Percentiles rank a stretch among this genome's conserved stretches.
Conservation (phyloP, 1,140 invertebrate species). For the Laupala kohalensis region DNA sequence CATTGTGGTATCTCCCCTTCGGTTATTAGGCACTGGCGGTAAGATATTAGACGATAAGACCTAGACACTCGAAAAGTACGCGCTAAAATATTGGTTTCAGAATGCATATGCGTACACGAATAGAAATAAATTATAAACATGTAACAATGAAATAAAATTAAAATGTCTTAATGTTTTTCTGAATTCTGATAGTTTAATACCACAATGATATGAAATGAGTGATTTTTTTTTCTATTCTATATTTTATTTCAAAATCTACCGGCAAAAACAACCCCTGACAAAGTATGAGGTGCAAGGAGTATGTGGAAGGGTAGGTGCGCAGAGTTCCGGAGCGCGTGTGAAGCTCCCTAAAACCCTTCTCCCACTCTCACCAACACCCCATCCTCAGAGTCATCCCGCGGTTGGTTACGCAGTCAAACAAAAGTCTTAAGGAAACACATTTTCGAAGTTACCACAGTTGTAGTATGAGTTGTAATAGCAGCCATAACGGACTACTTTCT, state of each 20-base stretch:
- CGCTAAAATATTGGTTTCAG: too few species aligned
- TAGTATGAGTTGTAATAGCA: not conserved
- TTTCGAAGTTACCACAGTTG: not conserved
- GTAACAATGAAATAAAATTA: too few species aligned
- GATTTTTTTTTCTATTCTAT: not conserved
- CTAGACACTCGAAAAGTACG: too few species aligned
- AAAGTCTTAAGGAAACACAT: not conserved
- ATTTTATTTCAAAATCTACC: not conserved
- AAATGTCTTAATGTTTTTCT: too few species aligned
- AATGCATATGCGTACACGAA: too few species aligned
- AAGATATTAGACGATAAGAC: too few species aligned
- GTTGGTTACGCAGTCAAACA: not conserved
- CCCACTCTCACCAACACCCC: not conserved
- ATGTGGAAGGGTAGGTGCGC: not conserved
- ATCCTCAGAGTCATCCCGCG: not conserved
- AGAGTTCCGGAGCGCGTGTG: not conserved
- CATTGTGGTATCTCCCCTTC: too few species aligned
- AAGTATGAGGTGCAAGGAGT: not conserved
- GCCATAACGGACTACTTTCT: not conserved
- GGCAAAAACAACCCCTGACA: not conserved
- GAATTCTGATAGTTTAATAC: too few species aligned
- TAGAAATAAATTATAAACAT: too few species aligned
- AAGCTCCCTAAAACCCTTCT: not conserved
- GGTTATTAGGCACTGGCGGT: too few species aligned
- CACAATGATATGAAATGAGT: too few species aligned